phyloP scores from a whole-genome alignment of 1,140 invertebrate genomes.

The Whitmania pigra region DNA sequence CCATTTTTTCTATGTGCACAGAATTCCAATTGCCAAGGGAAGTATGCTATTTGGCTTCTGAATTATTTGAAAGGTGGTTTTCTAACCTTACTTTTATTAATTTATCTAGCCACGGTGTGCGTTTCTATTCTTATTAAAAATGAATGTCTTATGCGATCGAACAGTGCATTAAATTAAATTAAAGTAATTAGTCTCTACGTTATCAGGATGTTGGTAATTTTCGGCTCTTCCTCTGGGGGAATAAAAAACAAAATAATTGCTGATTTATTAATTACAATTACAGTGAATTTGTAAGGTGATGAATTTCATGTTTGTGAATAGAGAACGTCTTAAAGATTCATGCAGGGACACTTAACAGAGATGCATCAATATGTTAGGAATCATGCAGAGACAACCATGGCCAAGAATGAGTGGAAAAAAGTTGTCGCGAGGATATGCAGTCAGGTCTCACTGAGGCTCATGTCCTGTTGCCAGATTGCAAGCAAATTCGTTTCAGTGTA shows the following conservation, averaged over 20 bases:
- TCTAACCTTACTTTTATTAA: background rate
- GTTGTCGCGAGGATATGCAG: background rate
- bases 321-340: background rate
- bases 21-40: background rate
- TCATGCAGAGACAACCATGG: background rate
- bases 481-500: background rate
- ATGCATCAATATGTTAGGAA: slow-evolving; percentile 5
- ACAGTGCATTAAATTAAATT: too few species aligned
- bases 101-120: background rate
- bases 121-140: too few species aligned
- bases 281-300: background rate
- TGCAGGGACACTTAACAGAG: background rate
- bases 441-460: background rate
- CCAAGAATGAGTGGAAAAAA: background rate
- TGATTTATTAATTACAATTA: background rate
- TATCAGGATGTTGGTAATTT: too few species aligned
- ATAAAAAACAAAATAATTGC: background rate
- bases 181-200: too few species aligned
- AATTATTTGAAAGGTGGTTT: slow-evolving; percentile 4
- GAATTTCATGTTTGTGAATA: background rate
- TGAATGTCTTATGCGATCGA: too few species aligned
- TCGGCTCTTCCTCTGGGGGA: too few species aligned
- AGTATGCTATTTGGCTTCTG: background rate
- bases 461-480: background rate
- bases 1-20: background rate